phyloP scores from a whole-genome alignment of 37 sponge, comb jelly and placozoan genomes.

The Agelas oroides region DNA sequence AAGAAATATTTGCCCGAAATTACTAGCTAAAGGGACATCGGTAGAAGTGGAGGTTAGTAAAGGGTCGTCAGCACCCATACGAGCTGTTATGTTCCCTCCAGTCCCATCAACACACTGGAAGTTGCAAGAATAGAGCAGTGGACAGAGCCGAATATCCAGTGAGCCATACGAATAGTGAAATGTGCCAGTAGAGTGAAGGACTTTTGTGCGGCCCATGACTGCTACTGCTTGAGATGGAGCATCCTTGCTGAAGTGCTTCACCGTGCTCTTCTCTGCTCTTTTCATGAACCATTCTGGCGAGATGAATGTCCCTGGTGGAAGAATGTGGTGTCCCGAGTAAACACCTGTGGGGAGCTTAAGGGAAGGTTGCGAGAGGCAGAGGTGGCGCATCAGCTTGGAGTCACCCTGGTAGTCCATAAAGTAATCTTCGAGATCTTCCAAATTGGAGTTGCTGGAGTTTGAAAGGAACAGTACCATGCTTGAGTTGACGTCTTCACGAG shows the following conservation, averaged over 20 bases:
- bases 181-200: slow-evolving; percentile 25
- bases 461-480: slow-evolving; percentile 66
- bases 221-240: slow-evolving; percentile 47
- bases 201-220: slow-evolving; percentile 7
- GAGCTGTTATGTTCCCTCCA: slow-evolving; percentile 33
- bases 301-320: slow-evolving; percentile 53
- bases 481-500: slow-evolving; percentile 34
- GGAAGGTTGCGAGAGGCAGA: slow-evolving; percentile 15
- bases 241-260: slow-evolving; percentile 58
- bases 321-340: slow-evolving; percentile 62
- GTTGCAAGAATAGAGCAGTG: slow-evolving; percentile 69
- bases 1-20: slow-evolving; percentile 81
- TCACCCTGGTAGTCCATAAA: slow-evolving; percentile 31
- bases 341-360: slow-evolving; percentile 33
- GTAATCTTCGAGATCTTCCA: neutral
- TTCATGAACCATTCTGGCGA: slow-evolving; percentile 23
- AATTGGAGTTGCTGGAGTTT: neutral
- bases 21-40: slow-evolving; percentile 80
- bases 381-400: slow-evolving; percentile 26
- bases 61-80: slow-evolving; percentile 75
- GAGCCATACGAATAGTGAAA: slow-evolving; percentile 72
- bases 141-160: slow-evolving; percentile 67
- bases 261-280: slow-evolving; percentile 28
- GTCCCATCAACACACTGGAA: slow-evolving; percentile 71
- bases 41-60: slow-evolving; percentile 20